Base-by-base conservation (phyloP, 2,113 vertebrate species). In the Orycteropus afer region DNA sequence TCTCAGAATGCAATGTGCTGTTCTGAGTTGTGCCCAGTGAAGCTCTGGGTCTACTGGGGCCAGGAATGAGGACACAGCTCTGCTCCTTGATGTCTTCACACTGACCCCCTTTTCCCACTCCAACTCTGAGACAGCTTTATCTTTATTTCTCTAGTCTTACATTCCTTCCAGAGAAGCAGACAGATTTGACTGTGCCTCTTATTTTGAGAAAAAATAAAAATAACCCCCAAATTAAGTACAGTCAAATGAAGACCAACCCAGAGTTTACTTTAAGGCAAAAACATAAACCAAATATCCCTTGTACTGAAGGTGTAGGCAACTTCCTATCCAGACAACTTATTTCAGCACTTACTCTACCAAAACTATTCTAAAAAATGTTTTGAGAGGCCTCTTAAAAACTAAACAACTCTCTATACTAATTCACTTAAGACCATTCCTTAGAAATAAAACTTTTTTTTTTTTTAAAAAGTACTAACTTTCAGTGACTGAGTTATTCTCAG, bases 11-110 rank as follows among this genome's bases (percentile, higher is more conserved):
- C 45, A 23, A 7, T 2, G 18, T 1, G 34, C 37, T 45, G 74
- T 47, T 57, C 76, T 18, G 34, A 51, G 45, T 0, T 4, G 84
- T 0, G 0, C 6, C 1, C 0, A 5, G 25, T 12, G 0, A 25
- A 3, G 34, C 11, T 22, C 23, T 34, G 2, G 14, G 37, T 2
- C 20, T 3, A 51, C 40, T 0, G 0, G 34, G 37, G 3, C 8
- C 27, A 3, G 25, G 34, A 32, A 47, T 47, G 11, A 1, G 22
- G 37, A 11, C 18, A 12, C 8, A n/a, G n/a, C n/a, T n/a, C n/a
- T n/a, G n/a, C n/a, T n/a, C n/a, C n/a, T n/a, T n/a, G n/a, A n/a
- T 4, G 10, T 45, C 32, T 90, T 14, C 18, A 2, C 27, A 7
- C 34, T 15, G 69, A 8, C 11, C 67, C 42, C 8, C 12, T 7